Evolutionary conservation across 2,113 vertebrate genomes (phyloP).

Genomic region (Girardinichthys multiradiatus): DNA sequence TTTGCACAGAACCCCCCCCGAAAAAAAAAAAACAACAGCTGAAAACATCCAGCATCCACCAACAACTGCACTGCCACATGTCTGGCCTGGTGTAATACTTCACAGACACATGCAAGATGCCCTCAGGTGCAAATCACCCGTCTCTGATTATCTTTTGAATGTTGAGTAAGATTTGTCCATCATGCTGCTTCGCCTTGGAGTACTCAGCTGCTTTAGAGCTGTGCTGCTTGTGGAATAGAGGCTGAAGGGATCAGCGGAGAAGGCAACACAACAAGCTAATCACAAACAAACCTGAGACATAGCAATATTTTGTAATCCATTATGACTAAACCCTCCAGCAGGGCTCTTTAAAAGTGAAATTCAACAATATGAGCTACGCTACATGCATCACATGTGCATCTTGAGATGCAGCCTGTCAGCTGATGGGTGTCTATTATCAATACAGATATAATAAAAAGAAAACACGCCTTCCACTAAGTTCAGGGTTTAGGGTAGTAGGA

Average conservation of each 20-base stretch:
- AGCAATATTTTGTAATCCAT: not conserved
- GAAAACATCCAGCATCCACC: conserved; percentile 16
- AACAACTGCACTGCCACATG: conserved; percentile 8
- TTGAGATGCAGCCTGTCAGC: not conserved
- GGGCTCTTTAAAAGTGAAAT: not conserved
- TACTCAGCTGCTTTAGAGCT: no score
- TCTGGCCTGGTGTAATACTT: not conserved
- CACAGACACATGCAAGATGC: not conserved
- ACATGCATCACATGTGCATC: no score
- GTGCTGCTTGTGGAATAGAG: no score
- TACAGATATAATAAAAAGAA: not conserved
- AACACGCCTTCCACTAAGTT: not conserved
- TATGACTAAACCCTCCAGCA: not conserved
- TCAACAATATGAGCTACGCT: no score
- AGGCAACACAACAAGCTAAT: not conserved
- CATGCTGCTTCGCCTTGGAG: no score
- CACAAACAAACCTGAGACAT: not conserved
- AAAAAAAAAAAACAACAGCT: conserved; percentile 12
- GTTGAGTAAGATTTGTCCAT: not conserved
- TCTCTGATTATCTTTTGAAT: conserved; percentile 14
- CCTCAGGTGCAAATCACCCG: conserved; percentile 9
- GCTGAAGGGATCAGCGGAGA: not conserved
- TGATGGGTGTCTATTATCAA: not conserved
- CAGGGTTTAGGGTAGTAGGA: not conserved
- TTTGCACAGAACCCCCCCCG: not conserved